Evolutionary conservation across 2,888 invertebrate species (phyloP).

Genomic region (Meiosimyza platycephala): DNA sequence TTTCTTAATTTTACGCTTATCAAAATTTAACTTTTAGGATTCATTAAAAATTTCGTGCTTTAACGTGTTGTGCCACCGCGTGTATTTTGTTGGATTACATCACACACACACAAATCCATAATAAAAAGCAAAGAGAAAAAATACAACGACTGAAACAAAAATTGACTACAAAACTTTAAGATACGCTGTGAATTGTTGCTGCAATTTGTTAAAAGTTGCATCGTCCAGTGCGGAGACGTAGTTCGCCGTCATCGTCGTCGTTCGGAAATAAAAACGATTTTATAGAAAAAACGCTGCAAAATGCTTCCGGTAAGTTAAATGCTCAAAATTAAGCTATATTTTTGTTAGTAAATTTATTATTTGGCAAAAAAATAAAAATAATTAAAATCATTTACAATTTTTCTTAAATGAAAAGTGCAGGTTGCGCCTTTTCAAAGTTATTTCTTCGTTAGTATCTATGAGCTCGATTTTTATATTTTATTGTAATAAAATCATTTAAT

Average conservation of each 20-base stretch:
- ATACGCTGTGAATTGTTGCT: conserved; percentile 18
- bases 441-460: no score
- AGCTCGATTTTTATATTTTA: no score
- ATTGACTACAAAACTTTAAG: conserved; percentile 30
- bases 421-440: no score
- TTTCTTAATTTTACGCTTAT: background rate
- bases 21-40: conserved; percentile 9
- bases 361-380: no score
- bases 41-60: background rate
- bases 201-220: conserved; percentile 29
- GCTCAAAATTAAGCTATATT: conserved; percentile 29
- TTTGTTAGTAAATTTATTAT: conserved; percentile 31
- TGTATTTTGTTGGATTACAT: conserved; percentile 30
- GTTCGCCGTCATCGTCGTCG: conserved; percentile 27
- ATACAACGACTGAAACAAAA: conserved; percentile 16
- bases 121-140: background rate
- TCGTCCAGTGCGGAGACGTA: conserved; percentile 3
- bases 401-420: no score
- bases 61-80: background rate
- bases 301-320: conserved; percentile 62
- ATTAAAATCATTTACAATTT: no score
- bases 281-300: conserved; percentile 51
- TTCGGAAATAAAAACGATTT: conserved; percentile 39
- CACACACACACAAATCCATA: conserved; percentile 4
- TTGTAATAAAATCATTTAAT: conserved; percentile 3